Base-by-base conservation (phyloP, 2,888 invertebrate genomes). In the Plebejus melissa region DNA sequence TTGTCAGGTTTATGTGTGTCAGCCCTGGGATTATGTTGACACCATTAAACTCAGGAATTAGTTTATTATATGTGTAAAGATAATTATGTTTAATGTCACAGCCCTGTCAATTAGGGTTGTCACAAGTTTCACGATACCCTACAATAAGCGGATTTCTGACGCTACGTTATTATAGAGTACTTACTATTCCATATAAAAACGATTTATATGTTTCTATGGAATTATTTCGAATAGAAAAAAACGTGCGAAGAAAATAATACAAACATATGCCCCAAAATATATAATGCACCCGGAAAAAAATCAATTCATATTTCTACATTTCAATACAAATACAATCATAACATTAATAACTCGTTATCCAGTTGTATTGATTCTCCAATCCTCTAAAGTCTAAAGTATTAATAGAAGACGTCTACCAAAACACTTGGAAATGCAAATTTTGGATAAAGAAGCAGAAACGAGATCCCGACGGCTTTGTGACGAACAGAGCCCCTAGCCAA, bases 21-120 rank as follows among this genome's bases (percentile, higher is more conserved):
- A 50, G 50, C 50, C 72, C 46, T 71, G 22, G 72, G 72, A 72
- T 72, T 72, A 72, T 36, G 72, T 72, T 72, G 13, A 72, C 72
- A 7, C 72, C 72, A 72, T 72, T 72, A 72, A 72, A 72, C 72
- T 72, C 16, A 72, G 72, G 32, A 72, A 72, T 72, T 72, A 28
- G 72, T 50, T 72, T 72, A 72, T 72, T 72, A 32, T 72, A 50
- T 36, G 46, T 28, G 46, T 71, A 71, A 46, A 71, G 41, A 46
- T 46, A 46, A 46, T 41, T 71, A 28, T 71, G 71, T 41, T 46
- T 71, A 46, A 71, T 46, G 71, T 46, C 71, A 22, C 41, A 65
- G 6, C 65, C 65, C 65, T 65, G 65, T 65, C 65, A 65, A 65
- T 65, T 65, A 65, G 32, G 65, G 65, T 65, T 36, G 65, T 65